Percentiles rank a stretch among this genome's conserved stretches.
Evolutionary conservation across 2,888 invertebrate genomes (phyloP).

Genomic region (Pemphredon lugubris): DNA sequence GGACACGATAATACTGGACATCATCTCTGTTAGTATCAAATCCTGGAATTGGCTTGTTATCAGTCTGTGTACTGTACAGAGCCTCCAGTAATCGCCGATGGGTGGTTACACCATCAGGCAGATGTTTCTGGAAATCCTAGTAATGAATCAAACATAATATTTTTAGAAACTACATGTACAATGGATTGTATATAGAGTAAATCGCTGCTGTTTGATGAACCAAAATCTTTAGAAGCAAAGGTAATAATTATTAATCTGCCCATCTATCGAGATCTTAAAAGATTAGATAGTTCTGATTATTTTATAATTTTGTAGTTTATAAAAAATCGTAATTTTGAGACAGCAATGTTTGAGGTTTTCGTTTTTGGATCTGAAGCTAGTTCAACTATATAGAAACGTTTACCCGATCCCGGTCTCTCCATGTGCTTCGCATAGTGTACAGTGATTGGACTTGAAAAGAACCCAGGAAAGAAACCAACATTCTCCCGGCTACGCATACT

Average conservation of each 20-base stretch:
- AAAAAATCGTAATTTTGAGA: no score
- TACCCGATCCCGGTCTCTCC: conserved; percentile 71
- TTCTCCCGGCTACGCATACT: conserved; percentile 20
- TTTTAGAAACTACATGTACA: not conserved
- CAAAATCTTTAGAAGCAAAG: no score
- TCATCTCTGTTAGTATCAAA: conserved; percentile 65
- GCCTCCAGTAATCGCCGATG: conserved; percentile 53
- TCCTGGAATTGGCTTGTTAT: conserved; percentile 69
- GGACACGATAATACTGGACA: conserved; percentile 62
- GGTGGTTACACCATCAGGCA: conserved; percentile 71
- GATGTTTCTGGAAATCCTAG: conserved; percentile 69
- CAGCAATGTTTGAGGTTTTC: no score
- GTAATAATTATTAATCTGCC: no score
- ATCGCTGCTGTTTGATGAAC: no score
- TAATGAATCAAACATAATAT: conserved; percentile 7
- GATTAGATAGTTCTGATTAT: no score
- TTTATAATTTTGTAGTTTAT: no score
- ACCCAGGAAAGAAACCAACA: conserved; percentile 21
- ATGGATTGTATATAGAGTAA: no score
- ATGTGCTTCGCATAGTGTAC: conserved; percentile 67
- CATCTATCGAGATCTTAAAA: no score
- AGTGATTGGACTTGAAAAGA: conserved; percentile 20
- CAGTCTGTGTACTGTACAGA: conserved; percentile 55
- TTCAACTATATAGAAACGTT: no score
- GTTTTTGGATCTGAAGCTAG: no score